Percentiles rank a stretch among this genome's conserved stretches.
Evolutionary conservation across 2,113 vertebrate genomes (phyloP).

Genomic region (Mesocricetus auratus): DNA sequence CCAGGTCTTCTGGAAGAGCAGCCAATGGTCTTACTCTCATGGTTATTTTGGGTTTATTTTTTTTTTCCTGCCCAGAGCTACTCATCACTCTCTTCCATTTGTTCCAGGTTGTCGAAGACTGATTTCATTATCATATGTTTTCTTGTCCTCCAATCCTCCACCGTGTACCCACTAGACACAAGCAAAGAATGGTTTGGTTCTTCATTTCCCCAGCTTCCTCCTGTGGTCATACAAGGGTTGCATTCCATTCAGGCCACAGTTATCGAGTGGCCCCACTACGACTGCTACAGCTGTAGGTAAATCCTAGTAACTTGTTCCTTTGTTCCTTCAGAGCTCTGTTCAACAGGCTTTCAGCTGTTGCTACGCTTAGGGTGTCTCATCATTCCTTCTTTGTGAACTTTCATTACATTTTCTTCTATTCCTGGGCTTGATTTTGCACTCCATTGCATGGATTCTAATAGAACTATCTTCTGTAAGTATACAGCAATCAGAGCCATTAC

Average conservation of each 20-base stretch:
- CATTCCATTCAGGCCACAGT: neutral
- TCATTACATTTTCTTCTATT: slow-evolving; percentile 33
- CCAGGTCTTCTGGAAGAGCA: neutral
- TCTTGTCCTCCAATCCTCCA: neutral
- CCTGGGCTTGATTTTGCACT: neutral
- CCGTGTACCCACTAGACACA: neutral
- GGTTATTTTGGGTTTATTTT: neutral
- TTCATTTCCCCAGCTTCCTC: neutral
- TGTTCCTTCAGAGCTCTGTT: neutral
- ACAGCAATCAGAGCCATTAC: neutral
- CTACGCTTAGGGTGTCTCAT: neutral
- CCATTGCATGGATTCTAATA: neutral
- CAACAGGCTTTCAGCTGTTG: neutral
- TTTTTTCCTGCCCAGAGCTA: neutral
- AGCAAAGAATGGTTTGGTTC: neutral
- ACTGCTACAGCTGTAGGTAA: neutral
- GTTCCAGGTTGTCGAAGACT: neutral
- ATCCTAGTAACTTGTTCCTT: neutral
- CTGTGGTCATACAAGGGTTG: neutral
- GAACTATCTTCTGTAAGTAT: neutral
- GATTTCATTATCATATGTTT: neutral
- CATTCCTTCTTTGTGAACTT: neutral
- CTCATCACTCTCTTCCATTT: neutral
- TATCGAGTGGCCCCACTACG: too few species aligned
- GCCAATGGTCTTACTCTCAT: neutral